Base-by-base conservation (phyloP, 2,113 vertebrate genomes). In the Phalacrocorax aristotelis region DNA sequence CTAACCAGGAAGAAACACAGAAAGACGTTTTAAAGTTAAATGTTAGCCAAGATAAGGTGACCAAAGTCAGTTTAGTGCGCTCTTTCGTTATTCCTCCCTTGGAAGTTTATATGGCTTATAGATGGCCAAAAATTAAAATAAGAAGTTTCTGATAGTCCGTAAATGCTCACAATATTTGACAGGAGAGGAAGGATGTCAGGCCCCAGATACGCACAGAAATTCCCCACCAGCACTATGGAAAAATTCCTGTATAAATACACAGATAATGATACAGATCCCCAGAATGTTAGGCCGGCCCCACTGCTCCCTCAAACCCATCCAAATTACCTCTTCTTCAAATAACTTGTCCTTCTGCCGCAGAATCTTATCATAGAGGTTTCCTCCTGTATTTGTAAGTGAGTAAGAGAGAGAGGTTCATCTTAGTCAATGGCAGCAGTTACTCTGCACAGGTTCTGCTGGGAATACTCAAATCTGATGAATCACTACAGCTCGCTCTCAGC, bases 351-450 rank as follows among this genome's bases (percentile, higher is more conserved):
- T 99, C 98, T 99, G 99, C 44, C 99, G 99, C 95, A 98, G 98
- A 95, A 99, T 99, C 98, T 99, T 99, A 96, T 99, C 99, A 38
- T 99, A 99, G 66, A 99, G 98, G 98, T 99, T 99, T 66, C 99
- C 99, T 92, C 99, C 99, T 99, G 98, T 21, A 98, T 97, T 94
- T 85, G 76, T 51, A 87, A 94, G 68, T 18, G 54, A 98, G 32
- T 40, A 36, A 97, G 54, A 83, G 55, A 90, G 13, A 95, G 23
- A 94, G 40, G 36, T 55, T 89, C 81, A 77, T 74, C 61, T 90
- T 79, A 29, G 74, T 94, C 92, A 95, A 72, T 19, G 44, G 38
- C 71, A 83, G 60, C 51, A 83, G 71, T 84, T 77, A 48, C 34
- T 91, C 61, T 74, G 44, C 52, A 87, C 32, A 19, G 80, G 15